Evolutionary conservation across 2,113 vertebrate species (phyloP).

Genomic region (Solea solea): DNA sequence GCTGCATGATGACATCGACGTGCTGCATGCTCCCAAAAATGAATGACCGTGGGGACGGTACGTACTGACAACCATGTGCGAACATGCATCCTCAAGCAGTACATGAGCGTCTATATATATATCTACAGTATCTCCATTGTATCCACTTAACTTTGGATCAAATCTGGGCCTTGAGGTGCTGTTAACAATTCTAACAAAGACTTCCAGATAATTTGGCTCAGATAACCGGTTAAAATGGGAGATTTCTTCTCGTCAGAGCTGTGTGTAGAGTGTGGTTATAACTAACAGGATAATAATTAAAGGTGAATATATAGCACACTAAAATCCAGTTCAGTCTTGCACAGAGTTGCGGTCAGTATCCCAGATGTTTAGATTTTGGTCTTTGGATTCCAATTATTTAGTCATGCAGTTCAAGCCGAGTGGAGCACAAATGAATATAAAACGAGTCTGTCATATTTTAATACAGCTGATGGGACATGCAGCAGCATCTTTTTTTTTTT

Average conservation of each 20-base stretch:
- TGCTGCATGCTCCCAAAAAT: neutral
- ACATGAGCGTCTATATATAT: neutral
- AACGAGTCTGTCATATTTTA: constrained; percentile 40
- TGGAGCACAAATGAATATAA: constrained; percentile 24
- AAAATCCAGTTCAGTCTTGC: constrained; percentile 17
- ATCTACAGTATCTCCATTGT: neutral
- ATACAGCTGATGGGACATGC: constrained; percentile 14
- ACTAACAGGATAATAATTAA: too few species aligned
- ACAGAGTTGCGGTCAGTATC: neutral
- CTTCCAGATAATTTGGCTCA: constrained; percentile 4
- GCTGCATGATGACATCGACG: neutral
- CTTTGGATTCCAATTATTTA: constrained; percentile 24
- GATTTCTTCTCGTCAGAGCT: neutral
- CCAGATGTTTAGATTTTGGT: constrained; percentile 19
- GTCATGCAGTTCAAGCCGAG: constrained; percentile 21
- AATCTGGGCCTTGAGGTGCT: neutral
- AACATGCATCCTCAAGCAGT: neutral
- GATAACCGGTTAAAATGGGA: constrained; percentile 3
- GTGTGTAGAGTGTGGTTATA: neutral
- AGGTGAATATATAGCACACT: neutral
- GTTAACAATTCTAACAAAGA: neutral
- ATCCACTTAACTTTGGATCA: neutral
- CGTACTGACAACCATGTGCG: neutral
- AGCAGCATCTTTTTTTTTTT: constrained; percentile 28
- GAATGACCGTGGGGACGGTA: neutral